A percentile compares a stretch with the other conserved stretches of the same genome.
Conservation (phyloP, 2,113 vertebrate species). For the Orycteropus afer region DNA sequence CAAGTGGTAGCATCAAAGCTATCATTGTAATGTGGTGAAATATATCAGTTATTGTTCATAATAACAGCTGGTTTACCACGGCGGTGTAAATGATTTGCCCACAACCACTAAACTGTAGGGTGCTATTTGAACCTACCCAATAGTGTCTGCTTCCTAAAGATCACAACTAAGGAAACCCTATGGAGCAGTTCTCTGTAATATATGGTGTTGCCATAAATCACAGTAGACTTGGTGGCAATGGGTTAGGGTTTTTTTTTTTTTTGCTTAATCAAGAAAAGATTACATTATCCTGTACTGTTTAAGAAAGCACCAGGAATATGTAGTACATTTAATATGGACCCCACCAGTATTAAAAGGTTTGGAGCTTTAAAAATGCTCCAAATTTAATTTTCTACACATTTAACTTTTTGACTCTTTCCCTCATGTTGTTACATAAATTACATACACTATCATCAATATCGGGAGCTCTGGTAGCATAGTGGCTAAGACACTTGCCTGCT, state of each 20-base stretch:
- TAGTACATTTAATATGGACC: background rate
- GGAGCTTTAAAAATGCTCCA: background rate
- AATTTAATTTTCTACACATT: slow-evolving; percentile 45
- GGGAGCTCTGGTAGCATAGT: no score
- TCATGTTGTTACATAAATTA: background rate
- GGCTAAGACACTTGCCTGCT: no score
- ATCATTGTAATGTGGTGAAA: background rate
- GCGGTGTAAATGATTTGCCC: no score
- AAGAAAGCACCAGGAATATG: background rate
- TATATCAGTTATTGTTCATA: background rate
- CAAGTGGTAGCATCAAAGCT: background rate
- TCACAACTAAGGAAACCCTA: no score
- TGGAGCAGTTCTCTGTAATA: no score
- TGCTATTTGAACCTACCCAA: no score
- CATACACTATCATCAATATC: background rate
- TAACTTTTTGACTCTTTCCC: background rate
- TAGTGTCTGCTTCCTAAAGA: no score
- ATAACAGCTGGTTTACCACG: background rate
- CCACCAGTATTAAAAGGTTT: background rate
- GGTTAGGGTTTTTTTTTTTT: no score
- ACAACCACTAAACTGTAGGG: no score
- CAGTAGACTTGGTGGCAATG: no score
- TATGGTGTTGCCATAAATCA: no score
- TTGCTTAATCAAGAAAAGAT: background rate
- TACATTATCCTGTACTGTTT: background rate